phyloP scores from a whole-genome alignment of 64 coral and sea anemone genomes.

The Pachyseris speciosa region DNA sequence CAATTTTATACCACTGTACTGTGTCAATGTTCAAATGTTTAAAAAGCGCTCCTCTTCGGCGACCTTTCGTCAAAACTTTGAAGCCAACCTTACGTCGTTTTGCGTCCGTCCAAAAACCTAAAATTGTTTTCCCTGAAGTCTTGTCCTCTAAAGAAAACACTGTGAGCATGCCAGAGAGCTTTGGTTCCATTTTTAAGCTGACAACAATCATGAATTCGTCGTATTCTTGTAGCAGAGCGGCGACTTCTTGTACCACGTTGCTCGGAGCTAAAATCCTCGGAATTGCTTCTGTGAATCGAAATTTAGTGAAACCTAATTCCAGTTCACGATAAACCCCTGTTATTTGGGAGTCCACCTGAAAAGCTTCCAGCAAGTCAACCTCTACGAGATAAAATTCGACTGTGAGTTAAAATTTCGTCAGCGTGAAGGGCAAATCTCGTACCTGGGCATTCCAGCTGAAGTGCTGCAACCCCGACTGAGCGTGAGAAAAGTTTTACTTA shows the following conservation, averaged over 20 bases:
- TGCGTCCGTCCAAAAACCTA: background rate
- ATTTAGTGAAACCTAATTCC: background rate
- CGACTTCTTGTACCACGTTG: background rate
- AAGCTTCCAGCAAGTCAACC: background rate
- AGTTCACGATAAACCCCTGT: background rate
- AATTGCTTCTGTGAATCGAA: background rate
- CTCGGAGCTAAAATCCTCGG: background rate
- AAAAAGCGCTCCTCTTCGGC: background rate
- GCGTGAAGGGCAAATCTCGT: too few species aligned
- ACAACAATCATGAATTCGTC: background rate
- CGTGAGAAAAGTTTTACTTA: background rate
- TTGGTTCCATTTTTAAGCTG: background rate
- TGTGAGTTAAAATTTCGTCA: too few species aligned
- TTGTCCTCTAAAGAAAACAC: constrained; percentile 5
- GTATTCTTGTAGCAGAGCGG: background rate
- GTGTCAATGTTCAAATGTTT: background rate
- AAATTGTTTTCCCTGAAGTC: background rate
- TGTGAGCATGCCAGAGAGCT: background rate
- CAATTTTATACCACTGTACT: background rate
- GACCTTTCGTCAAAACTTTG: background rate
- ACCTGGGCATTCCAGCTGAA: too few species aligned
- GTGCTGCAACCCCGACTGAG: too few species aligned
- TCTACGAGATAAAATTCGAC: background rate
- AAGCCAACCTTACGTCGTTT: background rate
- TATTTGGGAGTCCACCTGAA: background rate